These are phyloP conservation scores for Exaiptasia diaphana DNA, from an alignment of 64 coral and sea anemone genomes.

Conservation along the genomic window DNA sequence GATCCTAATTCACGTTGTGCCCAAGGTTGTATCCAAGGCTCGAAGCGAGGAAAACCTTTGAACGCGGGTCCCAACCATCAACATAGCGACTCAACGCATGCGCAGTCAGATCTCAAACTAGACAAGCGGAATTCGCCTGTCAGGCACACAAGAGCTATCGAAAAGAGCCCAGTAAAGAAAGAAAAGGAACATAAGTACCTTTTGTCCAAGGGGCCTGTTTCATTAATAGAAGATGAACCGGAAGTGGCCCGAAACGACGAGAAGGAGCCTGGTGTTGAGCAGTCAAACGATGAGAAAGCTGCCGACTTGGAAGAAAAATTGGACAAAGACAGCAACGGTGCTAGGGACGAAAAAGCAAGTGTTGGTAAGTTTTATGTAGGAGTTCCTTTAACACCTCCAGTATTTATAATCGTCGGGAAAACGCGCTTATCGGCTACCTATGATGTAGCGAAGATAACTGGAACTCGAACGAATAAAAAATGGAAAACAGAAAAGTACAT, in stretches of 20 bases:
- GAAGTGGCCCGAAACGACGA: not conserved
- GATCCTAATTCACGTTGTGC: slow-evolving; percentile 49
- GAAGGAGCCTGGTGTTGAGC: not conserved
- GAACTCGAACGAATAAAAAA: too few species aligned
- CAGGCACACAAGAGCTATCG: not conserved
- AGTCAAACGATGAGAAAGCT: not conserved
- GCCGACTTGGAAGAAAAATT: not conserved
- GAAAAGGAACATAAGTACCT: slow-evolving; percentile 35
- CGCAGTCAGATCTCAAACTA: not conserved
- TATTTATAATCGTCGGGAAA: too few species aligned
- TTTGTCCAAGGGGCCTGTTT: slow-evolving; percentile 49
- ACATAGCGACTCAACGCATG: slow-evolving; percentile 5
- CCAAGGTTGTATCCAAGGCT: slow-evolving; percentile 34
- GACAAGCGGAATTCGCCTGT: not conserved
- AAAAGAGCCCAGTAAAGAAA: not conserved
- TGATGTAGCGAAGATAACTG: too few species aligned
- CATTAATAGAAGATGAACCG: slow-evolving; percentile 19
- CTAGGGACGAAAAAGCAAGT: not conserved
- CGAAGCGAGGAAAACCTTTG: slow-evolving; percentile 8
- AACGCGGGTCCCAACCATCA: slow-evolving; percentile 9
- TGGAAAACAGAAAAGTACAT: too few species aligned
- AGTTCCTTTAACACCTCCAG: too few species aligned
- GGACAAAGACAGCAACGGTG: not conserved
- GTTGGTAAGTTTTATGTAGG: not conserved
- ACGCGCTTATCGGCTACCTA: too few species aligned